Evolutionary conservation across 2,888 invertebrate genomes (phyloP), one percentile per base, ranked within the genome.

Genomic region (Ethmia dodecea): DNA sequence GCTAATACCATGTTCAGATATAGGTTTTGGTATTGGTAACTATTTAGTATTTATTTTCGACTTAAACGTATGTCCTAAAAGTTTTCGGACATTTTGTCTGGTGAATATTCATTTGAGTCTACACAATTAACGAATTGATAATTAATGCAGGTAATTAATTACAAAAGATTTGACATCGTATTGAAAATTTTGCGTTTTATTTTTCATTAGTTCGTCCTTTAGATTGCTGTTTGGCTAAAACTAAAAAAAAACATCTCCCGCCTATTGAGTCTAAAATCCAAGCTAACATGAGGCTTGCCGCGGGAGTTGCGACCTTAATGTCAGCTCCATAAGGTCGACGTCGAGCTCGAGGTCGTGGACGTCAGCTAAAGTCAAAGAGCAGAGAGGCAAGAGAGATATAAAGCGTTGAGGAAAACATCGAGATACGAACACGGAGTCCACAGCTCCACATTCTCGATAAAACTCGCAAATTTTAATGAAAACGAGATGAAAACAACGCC

Each of bases 321-420:
- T 2, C 9, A 30, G 34, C 1, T 29, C 11, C 30, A 58, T 76
- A 81, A 63, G 68, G 79, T 67, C 55, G 61, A 64, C 45, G 55
- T 60, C 45, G 16, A 44, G 47, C 42, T 42, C 43, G 59, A 52
- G 60, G 63, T 65, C 65, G 68, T 54, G 45, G 59, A 62, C 74
- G 71, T 77, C 77, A 77, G 68, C 52, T 62, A 68, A 71, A 80
- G 83, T 83, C 83, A 83, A 77, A 84, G 81, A 84, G 81, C 76
- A 75, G 61, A 65, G 64, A 72, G 60, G 54, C 60, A 31, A 61
- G 60, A 61, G 64, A 68, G 69, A 79, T 77, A 79, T 79, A 78
- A 78, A 74, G 62, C 66, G 65, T 61, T 57, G 64, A 77, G 80
- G 76, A 77, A 79, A 79, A 80, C 72, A 80, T 68, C 64, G 65